Base-by-base conservation (phyloP, 2,888 invertebrate genomes). In the Drosophila flavopinicola region DNA sequence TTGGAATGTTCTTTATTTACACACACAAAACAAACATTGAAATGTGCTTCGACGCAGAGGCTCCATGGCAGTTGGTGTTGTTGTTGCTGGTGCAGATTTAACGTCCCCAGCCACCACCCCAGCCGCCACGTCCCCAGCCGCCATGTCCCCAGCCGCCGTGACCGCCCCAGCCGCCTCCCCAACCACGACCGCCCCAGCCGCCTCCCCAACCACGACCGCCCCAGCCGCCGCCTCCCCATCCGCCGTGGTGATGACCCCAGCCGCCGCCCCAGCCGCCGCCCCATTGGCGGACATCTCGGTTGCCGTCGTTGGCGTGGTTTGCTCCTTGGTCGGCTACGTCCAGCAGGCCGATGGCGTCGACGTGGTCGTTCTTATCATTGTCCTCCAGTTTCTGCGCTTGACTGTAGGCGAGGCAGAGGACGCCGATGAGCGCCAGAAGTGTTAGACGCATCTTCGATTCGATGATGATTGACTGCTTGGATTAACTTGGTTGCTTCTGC, bases 251-350 rank as follows among this genome's bases (percentile, higher is more conserved):
- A 7, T 7, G 23, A 0, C 59, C 35, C 0, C 41, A 25, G 1
- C 27, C 20, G 0, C 59, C 29, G 0, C n/a, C 38, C 13, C 51
- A 42, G 5, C 68, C 57, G 3, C 37, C 32, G 6, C 64, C 38
- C 29, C 58, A 54, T 0, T 61, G 58, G 0, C 86, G 70, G 2
- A 57, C 80, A 25, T 53, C 48, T 17, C 79, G 71, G 0, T 38
- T 49, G 15, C 82, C 82, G 5, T 75, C 82, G 33, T 78, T 82
- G 33, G 54, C 75, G 37, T 84, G 80, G 23, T 27, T 66, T 2
- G 59, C 45, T 51, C 73, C 78, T 15, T 61, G 53, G 23, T 63
- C 66, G n/a, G 47, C 66, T 3, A 79, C 64, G 15, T 79, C 84
- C 44, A 64, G 27, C 2, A 85, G 63, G 3, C 56, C 38, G 1